Evolutionary conservation across 2,797 vertebrate species (phyloP).

Genomic region (Anisognathus igniventris): DNA sequence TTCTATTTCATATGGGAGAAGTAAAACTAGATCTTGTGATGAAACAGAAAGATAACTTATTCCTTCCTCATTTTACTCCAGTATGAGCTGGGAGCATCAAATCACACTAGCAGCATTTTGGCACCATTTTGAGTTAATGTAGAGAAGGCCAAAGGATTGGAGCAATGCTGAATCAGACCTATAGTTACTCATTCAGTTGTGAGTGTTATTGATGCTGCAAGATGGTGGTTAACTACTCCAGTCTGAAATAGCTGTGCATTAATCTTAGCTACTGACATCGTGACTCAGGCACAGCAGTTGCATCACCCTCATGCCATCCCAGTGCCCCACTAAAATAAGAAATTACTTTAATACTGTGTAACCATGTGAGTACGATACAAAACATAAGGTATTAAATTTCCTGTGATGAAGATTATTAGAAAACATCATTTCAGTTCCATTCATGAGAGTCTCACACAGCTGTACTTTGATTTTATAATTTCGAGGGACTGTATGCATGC

Average conservation of each 20-base stretch:
- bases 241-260: background rate
- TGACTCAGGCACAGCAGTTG: background rate
- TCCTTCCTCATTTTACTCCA: background rate
- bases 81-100: background rate
- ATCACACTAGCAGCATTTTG: background rate
- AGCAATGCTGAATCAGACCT: background rate
- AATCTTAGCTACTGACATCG: background rate
- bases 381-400: background rate
- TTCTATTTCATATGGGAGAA: background rate
- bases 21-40: background rate
- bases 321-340: background rate
- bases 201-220: background rate
- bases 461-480: background rate
- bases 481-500: background rate
- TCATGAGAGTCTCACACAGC: background rate
- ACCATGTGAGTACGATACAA: background rate
- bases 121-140: background rate
- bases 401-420: background rate
- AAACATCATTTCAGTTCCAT: background rate
- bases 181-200: background rate
- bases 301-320: background rate
- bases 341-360: background rate
- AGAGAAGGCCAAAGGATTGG: background rate
- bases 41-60: background rate
- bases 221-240: background rate